A percentile compares a stretch with the other conserved stretches of the same genome.
phyloP scores from a whole-genome alignment of 1,140 invertebrate species.

The Penaeus chinensis region DNA sequence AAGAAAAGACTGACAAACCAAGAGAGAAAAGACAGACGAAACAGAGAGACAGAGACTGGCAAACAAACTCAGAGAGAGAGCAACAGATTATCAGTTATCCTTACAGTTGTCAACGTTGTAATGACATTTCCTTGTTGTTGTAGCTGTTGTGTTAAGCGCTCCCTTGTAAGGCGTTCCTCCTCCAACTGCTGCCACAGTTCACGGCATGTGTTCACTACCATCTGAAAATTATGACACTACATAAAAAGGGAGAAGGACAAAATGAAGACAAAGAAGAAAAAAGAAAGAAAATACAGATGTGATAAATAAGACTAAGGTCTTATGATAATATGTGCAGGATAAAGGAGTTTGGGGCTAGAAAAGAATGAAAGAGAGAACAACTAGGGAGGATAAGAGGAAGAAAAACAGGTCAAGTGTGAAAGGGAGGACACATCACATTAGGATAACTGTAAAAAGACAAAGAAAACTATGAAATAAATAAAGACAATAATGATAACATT shows the following conservation, averaged over 20 bases:
- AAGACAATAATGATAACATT: no score
- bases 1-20: neutral
- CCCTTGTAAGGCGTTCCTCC: constrained; percentile 58
- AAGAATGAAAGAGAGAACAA: no score
- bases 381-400: no score
- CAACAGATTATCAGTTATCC: neutral
- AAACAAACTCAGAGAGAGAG: neutral
- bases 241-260: neutral
- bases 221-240: constrained; percentile 13
- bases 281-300: no score
- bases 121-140: constrained; percentile 61
- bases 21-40: neutral
- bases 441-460: no score
- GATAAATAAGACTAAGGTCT: no score
- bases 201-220: constrained; percentile 61
- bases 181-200: constrained; percentile 61
- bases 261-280: neutral
- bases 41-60: neutral
- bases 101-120: constrained; percentile 57
- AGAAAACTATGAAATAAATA: no score
- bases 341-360: no score
- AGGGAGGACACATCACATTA: no score
- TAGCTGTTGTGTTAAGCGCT: constrained; percentile 57
- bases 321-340: no score
- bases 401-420: no score